Conservation (phyloP, 23 tunicate species). For the Styela clava region DNA sequence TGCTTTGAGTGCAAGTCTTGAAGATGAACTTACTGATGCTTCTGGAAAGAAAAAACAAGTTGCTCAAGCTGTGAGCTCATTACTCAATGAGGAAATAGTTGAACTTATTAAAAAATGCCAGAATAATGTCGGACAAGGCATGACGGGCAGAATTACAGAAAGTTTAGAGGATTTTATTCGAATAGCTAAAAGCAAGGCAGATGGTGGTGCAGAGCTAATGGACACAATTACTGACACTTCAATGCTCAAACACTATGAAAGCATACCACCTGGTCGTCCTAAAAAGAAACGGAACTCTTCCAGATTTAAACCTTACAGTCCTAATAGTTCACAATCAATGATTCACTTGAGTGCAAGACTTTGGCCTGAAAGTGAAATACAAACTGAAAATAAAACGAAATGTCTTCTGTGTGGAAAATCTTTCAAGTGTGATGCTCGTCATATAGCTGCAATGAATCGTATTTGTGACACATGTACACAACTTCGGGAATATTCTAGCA, state of each 20-base stretch:
- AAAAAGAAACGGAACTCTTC: background rate
- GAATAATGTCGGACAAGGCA: slow-evolving; percentile 74
- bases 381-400: background rate
- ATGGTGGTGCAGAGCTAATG: background rate
- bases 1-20: background rate
- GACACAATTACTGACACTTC: background rate
- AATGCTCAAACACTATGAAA: background rate
- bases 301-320: background rate
- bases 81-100: slow-evolving; percentile 73
- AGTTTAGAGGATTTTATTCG: slow-evolving; percentile 72
- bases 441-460: background rate
- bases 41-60: slow-evolving; percentile 29
- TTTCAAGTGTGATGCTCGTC: background rate
- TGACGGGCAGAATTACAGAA: slow-evolving; percentile 79
- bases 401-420: background rate
- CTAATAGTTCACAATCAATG: background rate
- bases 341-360: background rate
- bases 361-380: background rate
- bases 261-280: background rate
- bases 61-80: slow-evolving; percentile 73
- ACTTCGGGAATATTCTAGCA: background rate
- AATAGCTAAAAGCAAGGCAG: slow-evolving; percentile 43
- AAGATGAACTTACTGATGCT: background rate
- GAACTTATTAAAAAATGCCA: slow-evolving; percentile 80
- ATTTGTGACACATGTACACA: background rate